Base-by-base conservation (phyloP, 2,888 invertebrate genomes). In the Brachyptera putata region DNA sequence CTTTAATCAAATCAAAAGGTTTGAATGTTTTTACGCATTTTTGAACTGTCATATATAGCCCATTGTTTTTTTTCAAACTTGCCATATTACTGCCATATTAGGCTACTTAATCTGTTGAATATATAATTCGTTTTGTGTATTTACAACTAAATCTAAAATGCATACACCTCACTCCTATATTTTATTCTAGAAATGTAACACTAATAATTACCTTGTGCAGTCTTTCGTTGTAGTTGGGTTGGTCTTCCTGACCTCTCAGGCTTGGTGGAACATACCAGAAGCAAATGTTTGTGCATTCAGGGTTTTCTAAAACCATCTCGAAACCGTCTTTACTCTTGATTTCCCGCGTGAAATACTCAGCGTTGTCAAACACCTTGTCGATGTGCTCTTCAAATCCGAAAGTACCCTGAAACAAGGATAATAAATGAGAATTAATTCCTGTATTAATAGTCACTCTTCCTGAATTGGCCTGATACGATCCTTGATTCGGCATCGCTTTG, bases 181-280 rank as follows among this genome's bases (percentile, higher is more conserved):
- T n/a, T n/a, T n/a, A n/a, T n/a, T n/a, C n/a, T n/a, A n/a, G n/a
- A n/a, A n/a, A n/a, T n/a, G n/a, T n/a, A n/a, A n/a, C n/a, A n/a
- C n/a, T n/a, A n/a, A n/a, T n/a, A n/a, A n/a, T n/a, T 22, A 46
- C 84, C 76, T 83, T 84, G 72, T 91, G 85, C 53, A 93, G 73
- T 69, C 81, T 81, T 66, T 84, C 80, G 66, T 80, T 79, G 70
- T 79, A 88, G 67, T 83, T 81, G 22, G 78, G 73, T 41, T 80
- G 79, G 60, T 79, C 72, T 66, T 71, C 80, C 64, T 71, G 75
- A 49, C 75, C 81, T 64, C 83, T 79, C 64, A 84, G 79, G 71
- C 84, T 86, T n/a, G 82, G 82, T 0, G 97, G 96, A 13, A 95
- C 75, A 72, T 95, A 97, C 95, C 96, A 97, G 74, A 98, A 98